Percentiles rank a stretch among this genome's conserved stretches.
Conservation (phyloP, 2,113 vertebrate genomes). For the Cyanoderma ruficeps region DNA sequence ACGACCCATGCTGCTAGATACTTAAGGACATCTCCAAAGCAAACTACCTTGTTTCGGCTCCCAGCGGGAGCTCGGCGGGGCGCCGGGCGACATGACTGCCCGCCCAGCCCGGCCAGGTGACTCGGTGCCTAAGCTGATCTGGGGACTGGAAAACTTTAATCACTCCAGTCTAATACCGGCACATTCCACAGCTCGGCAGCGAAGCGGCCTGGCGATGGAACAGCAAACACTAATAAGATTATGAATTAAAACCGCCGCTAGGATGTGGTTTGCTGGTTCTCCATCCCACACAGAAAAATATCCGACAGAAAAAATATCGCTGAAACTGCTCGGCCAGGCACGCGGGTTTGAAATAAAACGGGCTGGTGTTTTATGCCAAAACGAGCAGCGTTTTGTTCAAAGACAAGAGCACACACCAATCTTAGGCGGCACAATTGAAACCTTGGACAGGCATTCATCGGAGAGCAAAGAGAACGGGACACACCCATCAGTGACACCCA, state of each 20-base stretch:
- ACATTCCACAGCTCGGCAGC: slow-evolving; percentile 54
- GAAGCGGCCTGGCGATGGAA: slow-evolving; percentile 45
- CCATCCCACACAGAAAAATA: background rate
- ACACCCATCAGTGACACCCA: fast-evolving
- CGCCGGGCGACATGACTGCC: slow-evolving; percentile 29
- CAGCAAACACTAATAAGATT: slow-evolving; percentile 47
- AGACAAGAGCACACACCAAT: background rate
- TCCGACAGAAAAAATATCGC: background rate
- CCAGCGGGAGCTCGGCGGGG: slow-evolving; percentile 35
- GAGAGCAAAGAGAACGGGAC: background rate
- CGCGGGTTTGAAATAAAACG: background rate
- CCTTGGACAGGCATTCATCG: background rate
- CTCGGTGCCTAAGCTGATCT: slow-evolving; percentile 60
- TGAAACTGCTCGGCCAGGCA: background rate
- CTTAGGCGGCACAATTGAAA: background rate
- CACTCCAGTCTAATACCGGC: slow-evolving; percentile 29
- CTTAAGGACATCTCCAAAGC: slow-evolving; percentile 67
- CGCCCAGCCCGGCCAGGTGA: slow-evolving; percentile 54
- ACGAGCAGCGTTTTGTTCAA: background rate
- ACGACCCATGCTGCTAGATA: slow-evolving; percentile 56
- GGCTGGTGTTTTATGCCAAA: background rate
- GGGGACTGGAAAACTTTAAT: slow-evolving; percentile 56
- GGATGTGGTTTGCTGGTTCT: background rate
- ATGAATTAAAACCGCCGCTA: slow-evolving; percentile 9
- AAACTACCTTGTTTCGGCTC: slow-evolving; percentile 67